Evolutionary conservation across 2,888 invertebrate genomes (phyloP), one percentile per base, ranked within the genome.

Genomic region (Cephus sareptanus): DNA sequence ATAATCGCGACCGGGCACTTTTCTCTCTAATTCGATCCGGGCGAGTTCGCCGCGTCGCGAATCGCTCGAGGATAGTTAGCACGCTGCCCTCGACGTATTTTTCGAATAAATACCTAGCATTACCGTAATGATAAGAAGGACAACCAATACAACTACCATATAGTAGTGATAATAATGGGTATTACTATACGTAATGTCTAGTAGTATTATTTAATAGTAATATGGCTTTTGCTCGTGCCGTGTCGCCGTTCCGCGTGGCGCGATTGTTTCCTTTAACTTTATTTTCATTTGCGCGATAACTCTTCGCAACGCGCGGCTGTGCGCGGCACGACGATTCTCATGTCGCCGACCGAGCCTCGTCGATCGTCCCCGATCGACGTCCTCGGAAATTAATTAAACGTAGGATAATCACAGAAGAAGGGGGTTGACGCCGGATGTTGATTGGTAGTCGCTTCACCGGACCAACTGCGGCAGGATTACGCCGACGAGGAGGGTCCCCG

Each of bases 321-420:
- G 85, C 82, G 78, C 56, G 56, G 56, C 23, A 56, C 56, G 56
- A 23, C 56, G 56, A 23, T 56, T 23, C 56, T 56, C 56, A 23
- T 82, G 79, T 85, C 81, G 81, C 83, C 80, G 56, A 56, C 56
- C 56, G 73, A 75, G 77, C 76, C 23, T 56, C 56, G 56, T 31
- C 30, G 70, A 68, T 23, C 56, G 56, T 56, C 56, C 23, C 56
- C 74, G 74, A 74, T 35, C 37, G 74, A 37, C 35, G 30, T 33
- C 77, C 82, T 83, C 83, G 85, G 83, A 89, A 90, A 91, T 89
- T 87, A 90, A 91, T 90, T 90, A 90, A 91, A 91, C 89, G 89
- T 91, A 91, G 91, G 90, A 90, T 90, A 90, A 91, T 91, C 91
- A 91, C 91, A 91, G 91, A 91, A 91, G 89, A 91, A 89, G 90